Percentiles rank a stretch among this genome's conserved stretches.
Conservation (phyloP, 23 tunicate genomes). For the Aplidium turbinatum region DNA sequence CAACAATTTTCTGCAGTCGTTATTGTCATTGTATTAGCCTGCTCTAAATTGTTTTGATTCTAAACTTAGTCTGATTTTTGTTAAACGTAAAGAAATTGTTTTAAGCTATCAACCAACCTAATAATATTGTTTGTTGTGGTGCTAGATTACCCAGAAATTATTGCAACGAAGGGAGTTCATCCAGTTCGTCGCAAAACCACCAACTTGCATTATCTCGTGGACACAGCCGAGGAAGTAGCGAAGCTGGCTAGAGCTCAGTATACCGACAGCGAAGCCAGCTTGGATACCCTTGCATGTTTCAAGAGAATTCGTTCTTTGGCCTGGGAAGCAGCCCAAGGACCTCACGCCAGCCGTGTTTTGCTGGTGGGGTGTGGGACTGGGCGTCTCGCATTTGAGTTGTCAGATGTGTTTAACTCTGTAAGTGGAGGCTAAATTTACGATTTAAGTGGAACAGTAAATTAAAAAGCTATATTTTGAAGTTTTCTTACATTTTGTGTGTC, state of each 20-base stretch:
- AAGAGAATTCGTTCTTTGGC: slow-evolving; percentile 39
- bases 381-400: slow-evolving; percentile 66
- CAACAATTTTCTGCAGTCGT: too few species aligned
- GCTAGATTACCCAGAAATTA: slow-evolving; percentile 18
- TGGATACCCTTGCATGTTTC: not conserved
- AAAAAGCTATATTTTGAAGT: too few species aligned
- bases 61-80: too few species aligned
- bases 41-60: too few species aligned
- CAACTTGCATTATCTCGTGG: slow-evolving; percentile 35
- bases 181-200: slow-evolving; percentile 37
- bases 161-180: slow-evolving; percentile 2
- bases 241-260: slow-evolving; percentile 19
- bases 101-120: too few species aligned
- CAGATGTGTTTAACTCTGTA: slow-evolving; percentile 55
- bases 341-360: slow-evolving; percentile 48
- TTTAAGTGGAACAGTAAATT: too few species aligned
- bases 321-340: slow-evolving; percentile 39
- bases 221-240: slow-evolving; percentile 22
- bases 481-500: too few species aligned
- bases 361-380: slow-evolving; percentile 89
- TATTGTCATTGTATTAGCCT: too few species aligned
- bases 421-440: too few species aligned
- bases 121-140: not conserved
- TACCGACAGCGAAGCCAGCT: not conserved
- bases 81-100: too few species aligned